phyloP scores from a whole-genome alignment of 64 coral and sea anemone species.

The Anthopleura sola region DNA sequence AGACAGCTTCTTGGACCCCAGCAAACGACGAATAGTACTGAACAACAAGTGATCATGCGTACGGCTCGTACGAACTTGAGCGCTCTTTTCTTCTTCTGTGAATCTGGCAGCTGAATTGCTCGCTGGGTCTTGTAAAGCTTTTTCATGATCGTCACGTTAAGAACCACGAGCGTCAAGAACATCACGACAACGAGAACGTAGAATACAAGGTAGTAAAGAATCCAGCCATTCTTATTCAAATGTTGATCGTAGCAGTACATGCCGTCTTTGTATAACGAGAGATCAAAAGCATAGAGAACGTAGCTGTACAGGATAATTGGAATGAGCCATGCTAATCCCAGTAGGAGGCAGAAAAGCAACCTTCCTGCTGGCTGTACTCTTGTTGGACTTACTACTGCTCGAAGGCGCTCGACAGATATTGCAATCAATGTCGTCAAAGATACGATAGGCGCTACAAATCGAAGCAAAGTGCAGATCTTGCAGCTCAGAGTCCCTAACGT shows the following conservation, averaged over 20 bases:
- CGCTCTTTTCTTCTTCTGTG: constrained; percentile 3
- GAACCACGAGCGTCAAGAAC: background rate
- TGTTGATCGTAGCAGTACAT: background rate
- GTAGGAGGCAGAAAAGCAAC: background rate
- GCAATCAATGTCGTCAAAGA: background rate
- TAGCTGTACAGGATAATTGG: constrained; percentile 5
- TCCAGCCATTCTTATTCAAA: background rate
- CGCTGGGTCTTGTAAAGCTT: background rate
- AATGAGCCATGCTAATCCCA: background rate
- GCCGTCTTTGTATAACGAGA: background rate
- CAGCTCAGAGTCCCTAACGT: background rate
- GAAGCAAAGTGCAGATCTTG: background rate
- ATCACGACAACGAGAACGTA: background rate
- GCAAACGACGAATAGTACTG: background rate
- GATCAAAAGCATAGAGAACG: background rate
- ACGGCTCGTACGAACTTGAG: background rate
- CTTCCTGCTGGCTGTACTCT: background rate
- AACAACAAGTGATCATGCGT: background rate
- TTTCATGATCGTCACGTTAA: constrained; percentile 10
- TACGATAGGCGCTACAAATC: background rate
- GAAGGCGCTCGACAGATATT: constrained; percentile 9
- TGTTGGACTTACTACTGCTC: background rate
- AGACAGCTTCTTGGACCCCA: constrained; percentile 9
- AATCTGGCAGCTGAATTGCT: background rate
- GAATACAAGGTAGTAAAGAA: background rate